These are phyloP conservation scores for Agrochola lota DNA, from an alignment of 2,888 invertebrate genomes.

Conservation along the genomic window DNA sequence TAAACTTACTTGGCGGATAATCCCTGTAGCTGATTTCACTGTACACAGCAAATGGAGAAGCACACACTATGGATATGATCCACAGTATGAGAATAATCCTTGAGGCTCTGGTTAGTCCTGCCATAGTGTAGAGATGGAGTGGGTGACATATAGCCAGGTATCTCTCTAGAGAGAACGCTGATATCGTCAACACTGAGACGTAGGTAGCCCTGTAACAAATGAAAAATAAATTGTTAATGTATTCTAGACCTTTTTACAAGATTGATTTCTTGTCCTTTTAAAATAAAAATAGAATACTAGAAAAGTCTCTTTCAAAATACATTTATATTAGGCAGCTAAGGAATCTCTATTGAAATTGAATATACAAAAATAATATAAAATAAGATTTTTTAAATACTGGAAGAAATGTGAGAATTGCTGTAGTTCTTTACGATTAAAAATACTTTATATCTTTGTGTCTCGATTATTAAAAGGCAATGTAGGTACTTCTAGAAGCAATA, in stretches of 20 bases:
- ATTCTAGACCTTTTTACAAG: slow-evolving; percentile 10
- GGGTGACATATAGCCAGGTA: slow-evolving; percentile 97
- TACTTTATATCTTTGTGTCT: background rate
- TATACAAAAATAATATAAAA: background rate
- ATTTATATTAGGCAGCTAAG: background rate
- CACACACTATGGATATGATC: slow-evolving; percentile 94
- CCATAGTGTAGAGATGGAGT: slow-evolving; percentile 95
- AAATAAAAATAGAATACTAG: background rate
- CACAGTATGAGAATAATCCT: slow-evolving; percentile 95
- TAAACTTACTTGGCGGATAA: slow-evolving; percentile 92
- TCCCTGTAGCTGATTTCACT: slow-evolving; percentile 93
- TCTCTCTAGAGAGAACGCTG: slow-evolving; percentile 97
- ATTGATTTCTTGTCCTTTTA: slow-evolving; percentile 19
- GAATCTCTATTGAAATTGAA: background rate
- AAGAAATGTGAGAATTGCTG: background rate
- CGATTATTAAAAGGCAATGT: background rate
- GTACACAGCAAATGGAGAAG: slow-evolving; percentile 94
- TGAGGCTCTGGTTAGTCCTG: slow-evolving; percentile 93
- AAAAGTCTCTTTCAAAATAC: background rate
- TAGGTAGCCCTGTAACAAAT: slow-evolving; percentile 93
- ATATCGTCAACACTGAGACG: slow-evolving; percentile 97
- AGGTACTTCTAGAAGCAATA: background rate
- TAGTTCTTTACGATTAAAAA: background rate
- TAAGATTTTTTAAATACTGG: background rate
- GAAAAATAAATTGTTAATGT: slow-evolving; percentile 16